A percentile compares a stretch with the other conserved stretches of the same genome.
Evolutionary conservation across 1,140 invertebrate genomes (phyloP).

Genomic region (Atopsyche davidsoni): DNA sequence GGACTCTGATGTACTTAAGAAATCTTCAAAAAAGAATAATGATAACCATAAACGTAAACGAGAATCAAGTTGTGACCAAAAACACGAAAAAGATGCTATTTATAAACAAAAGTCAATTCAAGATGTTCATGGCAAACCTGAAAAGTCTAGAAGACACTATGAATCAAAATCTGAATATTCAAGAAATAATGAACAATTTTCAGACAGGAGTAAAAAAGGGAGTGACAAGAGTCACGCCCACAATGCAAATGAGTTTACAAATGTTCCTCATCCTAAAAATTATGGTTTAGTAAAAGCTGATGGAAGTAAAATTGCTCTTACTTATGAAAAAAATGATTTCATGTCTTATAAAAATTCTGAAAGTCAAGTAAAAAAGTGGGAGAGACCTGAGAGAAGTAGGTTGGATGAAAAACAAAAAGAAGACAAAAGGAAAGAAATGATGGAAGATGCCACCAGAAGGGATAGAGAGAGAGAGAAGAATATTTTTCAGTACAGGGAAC

Average conservation of each 20-base stretch:
- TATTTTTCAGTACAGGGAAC: conserved; percentile 58
- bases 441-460: conserved; percentile 66
- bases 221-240: no score
- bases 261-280: conserved; percentile 30
- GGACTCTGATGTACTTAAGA: no score
- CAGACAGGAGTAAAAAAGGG: no score
- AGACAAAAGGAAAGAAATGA: conserved; percentile 70
- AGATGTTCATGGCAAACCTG: no score
- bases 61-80: no score
- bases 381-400: conserved; percentile 37
- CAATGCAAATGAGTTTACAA: not conserved
- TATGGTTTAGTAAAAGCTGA: conserved; percentile 47
- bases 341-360: conserved; percentile 12
- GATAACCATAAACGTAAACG: no score
- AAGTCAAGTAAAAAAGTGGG: conserved; percentile 32
- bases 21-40: no score
- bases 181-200: not conserved
- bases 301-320: conserved; percentile 32
- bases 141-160: conserved; percentile 1
- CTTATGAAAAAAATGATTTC: not conserved
- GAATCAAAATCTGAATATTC: conserved; percentile 16
- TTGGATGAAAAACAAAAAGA: conserved; percentile 67
- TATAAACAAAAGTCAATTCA: no score
- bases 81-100: no score
- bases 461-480: conserved; percentile 61